phyloP scores from a whole-genome alignment of 2,797 vertebrate genomes.

The Neosilurus hyrtlii region DNA sequence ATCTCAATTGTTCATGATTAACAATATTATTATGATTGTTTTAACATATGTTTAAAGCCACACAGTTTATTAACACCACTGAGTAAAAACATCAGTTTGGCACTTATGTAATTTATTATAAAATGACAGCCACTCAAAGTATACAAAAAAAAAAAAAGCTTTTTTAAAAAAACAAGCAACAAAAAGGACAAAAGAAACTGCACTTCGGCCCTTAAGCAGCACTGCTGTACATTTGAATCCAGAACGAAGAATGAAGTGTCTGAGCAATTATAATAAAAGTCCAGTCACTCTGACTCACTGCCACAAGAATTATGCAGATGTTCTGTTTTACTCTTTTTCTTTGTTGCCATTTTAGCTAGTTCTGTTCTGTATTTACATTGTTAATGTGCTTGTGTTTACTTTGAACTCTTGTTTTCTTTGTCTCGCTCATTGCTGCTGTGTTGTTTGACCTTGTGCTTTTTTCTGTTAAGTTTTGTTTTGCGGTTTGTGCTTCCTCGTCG shows the following conservation, averaged over 20 bases:
- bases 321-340: constrained; percentile 11
- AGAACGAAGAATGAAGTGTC: background rate
- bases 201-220: background rate
- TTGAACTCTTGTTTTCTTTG: constrained; percentile 20
- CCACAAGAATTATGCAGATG: constrained; percentile 34
- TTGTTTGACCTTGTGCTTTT: constrained; percentile 21
- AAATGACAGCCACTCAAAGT: background rate
- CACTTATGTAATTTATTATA: background rate
- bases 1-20: background rate
- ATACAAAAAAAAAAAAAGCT: background rate
- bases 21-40: background rate
- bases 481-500: constrained; percentile 32
- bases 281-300: constrained; percentile 23
- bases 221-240: background rate
- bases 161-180: background rate
- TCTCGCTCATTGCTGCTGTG: constrained; percentile 1
- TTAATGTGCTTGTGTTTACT: constrained; percentile 20
- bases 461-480: constrained; percentile 27
- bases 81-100: background rate
- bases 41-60: background rate
- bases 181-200: background rate
- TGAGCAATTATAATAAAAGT: constrained; percentile 3
- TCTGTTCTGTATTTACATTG: constrained; percentile 21
- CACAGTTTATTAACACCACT: background rate
- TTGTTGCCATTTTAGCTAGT: constrained; percentile 5